phyloP scores from a whole-genome alignment of 2,888 invertebrate genomes.

The Diplazon laetatorius region DNA sequence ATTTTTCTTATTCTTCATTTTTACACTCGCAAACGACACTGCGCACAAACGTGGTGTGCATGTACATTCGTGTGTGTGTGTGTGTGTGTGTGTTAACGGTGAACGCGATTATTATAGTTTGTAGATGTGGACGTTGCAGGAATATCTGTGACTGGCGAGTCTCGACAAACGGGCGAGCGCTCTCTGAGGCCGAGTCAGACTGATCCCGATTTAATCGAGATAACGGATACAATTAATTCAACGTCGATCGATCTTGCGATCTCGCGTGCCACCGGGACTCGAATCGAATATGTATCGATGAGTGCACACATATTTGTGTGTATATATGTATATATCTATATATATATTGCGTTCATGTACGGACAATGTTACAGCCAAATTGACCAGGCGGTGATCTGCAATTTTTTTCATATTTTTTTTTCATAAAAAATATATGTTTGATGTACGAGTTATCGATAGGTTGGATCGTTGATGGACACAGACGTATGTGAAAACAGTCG shows the following conservation, averaged over 20 bases:
- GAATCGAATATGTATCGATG: slow-evolving; percentile 38
- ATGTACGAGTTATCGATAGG: no score
- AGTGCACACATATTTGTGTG: no score
- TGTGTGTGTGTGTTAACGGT: not conserved
- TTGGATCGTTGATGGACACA: no score
- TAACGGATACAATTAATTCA: slow-evolving; percentile 67
- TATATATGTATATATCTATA: no score
- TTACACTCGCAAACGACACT: slow-evolving; percentile 13
- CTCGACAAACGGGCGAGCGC: slow-evolving; percentile 2
- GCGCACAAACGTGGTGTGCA: not conserved
- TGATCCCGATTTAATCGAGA: slow-evolving; percentile 62
- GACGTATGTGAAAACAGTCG: no score
- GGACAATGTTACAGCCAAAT: not conserved
- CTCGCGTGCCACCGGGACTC: slow-evolving; percentile 30
- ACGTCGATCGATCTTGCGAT: slow-evolving; percentile 57
- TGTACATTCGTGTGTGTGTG: slow-evolving; percentile 5
- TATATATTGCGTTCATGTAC: slow-evolving; percentile 11
- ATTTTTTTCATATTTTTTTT: not conserved
- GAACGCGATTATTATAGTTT: slow-evolving; percentile 42
- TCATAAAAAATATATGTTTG: no score
- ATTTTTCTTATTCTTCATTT: slow-evolving; percentile 39
- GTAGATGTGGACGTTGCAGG: not conserved
- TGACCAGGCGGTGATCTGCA: not conserved
- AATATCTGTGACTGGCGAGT: not conserved
- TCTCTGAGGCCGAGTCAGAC: not conserved